Conservation (phyloP, 2,888 invertebrate species). For the Protophormia terraenovae region DNA sequence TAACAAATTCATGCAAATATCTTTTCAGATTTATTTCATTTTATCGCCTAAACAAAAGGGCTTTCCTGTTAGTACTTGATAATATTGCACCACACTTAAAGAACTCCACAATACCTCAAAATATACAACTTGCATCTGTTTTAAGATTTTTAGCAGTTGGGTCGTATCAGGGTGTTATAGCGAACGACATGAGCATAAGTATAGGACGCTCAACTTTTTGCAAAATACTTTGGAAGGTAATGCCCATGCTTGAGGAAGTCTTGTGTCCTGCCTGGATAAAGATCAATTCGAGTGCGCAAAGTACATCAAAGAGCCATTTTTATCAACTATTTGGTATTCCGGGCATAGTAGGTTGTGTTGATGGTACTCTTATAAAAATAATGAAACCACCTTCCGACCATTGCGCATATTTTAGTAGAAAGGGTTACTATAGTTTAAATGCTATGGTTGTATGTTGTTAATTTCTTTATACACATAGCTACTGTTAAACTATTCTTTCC, state of each 20-base stretch:
- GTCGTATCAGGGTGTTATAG: slow-evolving; percentile 9
- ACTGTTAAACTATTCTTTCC: too few relatives aligned
- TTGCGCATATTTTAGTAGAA: not conserved
- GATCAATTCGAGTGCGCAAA: not conserved
- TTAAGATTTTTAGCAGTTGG: slow-evolving; percentile 2
- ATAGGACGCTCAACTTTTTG: slow-evolving; percentile 13
- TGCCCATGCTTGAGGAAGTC: not conserved
- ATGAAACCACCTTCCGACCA: slow-evolving; percentile 1
- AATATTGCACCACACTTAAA: not conserved
- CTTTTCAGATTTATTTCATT: not conserved
- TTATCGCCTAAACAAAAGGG: not conserved
- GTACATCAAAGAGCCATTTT: not conserved
- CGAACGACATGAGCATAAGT: not conserved
- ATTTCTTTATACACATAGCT: too few relatives aligned
- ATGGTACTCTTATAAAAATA: slow-evolving; percentile 9
- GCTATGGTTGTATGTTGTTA: not conserved
- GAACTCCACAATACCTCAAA: not conserved
- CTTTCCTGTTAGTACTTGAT: not conserved
- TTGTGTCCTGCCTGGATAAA: not conserved
- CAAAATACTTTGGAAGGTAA: not conserved
- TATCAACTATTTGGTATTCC: slow-evolving; percentile 14
- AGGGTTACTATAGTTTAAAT: slow-evolving; percentile 1
- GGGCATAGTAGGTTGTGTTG: slow-evolving; percentile 23
- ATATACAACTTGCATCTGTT: not conserved
- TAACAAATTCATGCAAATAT: not conserved